These are phyloP conservation scores for Nephrotoma guestfalica DNA, from an alignment of 2,888 invertebrate species.

Conservation along the genomic window DNA sequence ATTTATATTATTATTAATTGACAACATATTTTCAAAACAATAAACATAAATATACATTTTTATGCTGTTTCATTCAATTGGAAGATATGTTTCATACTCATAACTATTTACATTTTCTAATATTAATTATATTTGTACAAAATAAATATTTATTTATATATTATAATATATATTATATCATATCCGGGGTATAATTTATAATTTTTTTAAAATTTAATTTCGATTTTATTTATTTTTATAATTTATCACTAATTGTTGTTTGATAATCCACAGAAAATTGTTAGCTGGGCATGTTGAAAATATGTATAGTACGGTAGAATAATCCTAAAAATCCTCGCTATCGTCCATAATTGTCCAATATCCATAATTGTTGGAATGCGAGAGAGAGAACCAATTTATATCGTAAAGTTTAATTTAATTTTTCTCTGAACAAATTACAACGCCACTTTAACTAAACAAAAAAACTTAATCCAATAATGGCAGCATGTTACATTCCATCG, in stretches of 20 bases:
- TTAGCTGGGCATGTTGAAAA: not conserved
- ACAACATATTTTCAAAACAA: not conserved
- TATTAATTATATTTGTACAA: not conserved
- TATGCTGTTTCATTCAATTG: not conserved
- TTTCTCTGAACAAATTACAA: too few species aligned
- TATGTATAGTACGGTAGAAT: too few species aligned
- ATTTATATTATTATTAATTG: not conserved
- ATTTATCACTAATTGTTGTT: not conserved
- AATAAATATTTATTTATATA: not conserved
- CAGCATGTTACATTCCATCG: too few species aligned
- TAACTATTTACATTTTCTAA: not conserved
- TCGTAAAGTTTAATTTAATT: too few species aligned
- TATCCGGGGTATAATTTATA: not conserved
- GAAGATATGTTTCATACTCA: not conserved
- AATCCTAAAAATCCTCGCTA: too few species aligned
- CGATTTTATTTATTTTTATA: not conserved
- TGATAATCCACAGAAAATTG: not conserved
- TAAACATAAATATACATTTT: not conserved
- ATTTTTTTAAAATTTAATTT: not conserved
- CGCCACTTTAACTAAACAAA: too few species aligned
- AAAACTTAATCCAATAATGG: too few species aligned
- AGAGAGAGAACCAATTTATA: too few species aligned
- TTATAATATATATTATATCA: not conserved
- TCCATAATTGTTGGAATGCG: too few species aligned
- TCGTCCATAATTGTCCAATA: too few species aligned